phyloP scores from a whole-genome alignment of 2,113 vertebrate genomes.

The Tyto alba region DNA sequence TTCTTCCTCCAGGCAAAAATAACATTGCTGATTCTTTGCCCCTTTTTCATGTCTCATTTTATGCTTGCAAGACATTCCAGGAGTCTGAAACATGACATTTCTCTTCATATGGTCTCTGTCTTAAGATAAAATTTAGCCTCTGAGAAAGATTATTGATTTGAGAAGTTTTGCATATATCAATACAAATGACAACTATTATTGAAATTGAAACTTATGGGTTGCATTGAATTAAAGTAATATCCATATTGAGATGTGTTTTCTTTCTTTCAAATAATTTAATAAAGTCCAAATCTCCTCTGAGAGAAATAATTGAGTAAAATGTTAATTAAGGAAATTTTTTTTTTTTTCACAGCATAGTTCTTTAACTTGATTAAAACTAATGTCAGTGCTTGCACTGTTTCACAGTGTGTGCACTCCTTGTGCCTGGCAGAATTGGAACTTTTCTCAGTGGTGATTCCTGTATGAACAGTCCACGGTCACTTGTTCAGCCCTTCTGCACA shows the following conservation, averaged over 20 bases:
- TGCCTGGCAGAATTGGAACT: not conserved
- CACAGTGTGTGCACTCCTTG: not conserved
- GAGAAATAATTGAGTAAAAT: constrained; percentile 24
- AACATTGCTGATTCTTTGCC: not conserved
- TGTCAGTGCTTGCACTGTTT: not conserved
- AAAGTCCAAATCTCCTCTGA: not conserved
- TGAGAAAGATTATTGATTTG: not conserved
- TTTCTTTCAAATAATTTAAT: not conserved
- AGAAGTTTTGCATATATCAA: not conserved
- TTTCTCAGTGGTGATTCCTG: rapidly evolving
- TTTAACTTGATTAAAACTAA: not conserved
- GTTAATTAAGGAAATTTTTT: not conserved
- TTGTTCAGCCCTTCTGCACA: not conserved
- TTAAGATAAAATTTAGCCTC: not conserved
- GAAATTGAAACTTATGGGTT: not conserved
- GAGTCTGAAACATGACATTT: not conserved
- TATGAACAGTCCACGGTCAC: no score
- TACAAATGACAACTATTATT: not conserved
- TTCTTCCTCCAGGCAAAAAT: not conserved
- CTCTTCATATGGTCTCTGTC: not conserved
- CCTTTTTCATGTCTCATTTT: constrained; percentile 17
- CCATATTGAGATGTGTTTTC: not conserved
- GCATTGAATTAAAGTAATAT: not conserved
- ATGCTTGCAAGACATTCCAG: not conserved
- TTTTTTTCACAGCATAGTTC: not conserved